These are phyloP conservation scores for Sinohyriopsis cumingii DNA, from an alignment of 2,888 invertebrate species.

Conservation along the genomic window DNA sequence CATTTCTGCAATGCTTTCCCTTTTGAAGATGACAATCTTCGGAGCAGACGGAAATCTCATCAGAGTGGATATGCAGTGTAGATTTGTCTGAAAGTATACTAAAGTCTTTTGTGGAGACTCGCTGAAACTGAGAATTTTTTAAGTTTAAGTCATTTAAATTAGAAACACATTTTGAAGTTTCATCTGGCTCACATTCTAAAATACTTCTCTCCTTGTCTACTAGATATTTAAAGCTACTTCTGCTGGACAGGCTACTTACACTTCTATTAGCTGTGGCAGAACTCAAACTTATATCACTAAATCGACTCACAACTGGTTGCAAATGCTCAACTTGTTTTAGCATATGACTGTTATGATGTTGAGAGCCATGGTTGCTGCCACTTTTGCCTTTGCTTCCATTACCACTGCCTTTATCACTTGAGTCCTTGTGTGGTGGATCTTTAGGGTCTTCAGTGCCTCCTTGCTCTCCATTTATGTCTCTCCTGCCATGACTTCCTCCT, in stretches of 20 bases:
- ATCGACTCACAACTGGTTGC: constrained; percentile 20
- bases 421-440: constrained; percentile 16
- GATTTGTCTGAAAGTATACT: constrained; percentile 41
- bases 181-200: constrained; percentile 44
- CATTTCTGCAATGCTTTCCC: constrained; percentile 19
- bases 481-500: constrained; percentile 48
- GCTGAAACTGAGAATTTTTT: constrained; percentile 34
- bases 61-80: constrained; percentile 8
- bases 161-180: constrained; percentile 28
- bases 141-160: constrained; percentile 42
- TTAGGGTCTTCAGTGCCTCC: constrained; percentile 27
- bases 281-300: constrained; percentile 46
- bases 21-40: constrained; percentile 36
- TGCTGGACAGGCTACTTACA: constrained; percentile 43
- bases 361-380: constrained; percentile 32
- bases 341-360: constrained; percentile 40
- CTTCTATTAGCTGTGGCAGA: constrained; percentile 52
- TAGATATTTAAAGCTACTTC: constrained; percentile 55
- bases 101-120: constrained; percentile 43
- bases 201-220: constrained; percentile 48
- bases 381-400: constrained; percentile 45
- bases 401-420: constrained; percentile 43
- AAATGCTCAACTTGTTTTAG: constrained; percentile 13
- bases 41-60: constrained; percentile 37
- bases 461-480: constrained; percentile 36